Evolutionary conservation across 2,113 vertebrate genomes (phyloP), one percentile per base, ranked within the genome.

Genomic region (Arothron firmamentum): DNA sequence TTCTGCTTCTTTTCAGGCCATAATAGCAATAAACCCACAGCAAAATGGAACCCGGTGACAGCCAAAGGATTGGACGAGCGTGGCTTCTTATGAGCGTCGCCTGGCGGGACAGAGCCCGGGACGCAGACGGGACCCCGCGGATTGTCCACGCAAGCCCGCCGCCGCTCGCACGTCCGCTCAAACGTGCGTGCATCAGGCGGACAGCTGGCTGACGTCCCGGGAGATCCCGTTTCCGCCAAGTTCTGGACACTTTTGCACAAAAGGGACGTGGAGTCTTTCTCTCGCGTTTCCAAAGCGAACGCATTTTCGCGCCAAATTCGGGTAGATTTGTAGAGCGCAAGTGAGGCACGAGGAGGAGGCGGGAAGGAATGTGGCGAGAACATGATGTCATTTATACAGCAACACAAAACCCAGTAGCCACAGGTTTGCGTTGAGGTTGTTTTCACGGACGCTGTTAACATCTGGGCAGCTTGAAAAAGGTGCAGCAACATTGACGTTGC

Each of bases 41-140:
- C 88, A 74, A 92, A 91, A 86, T 92, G 91, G 91, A 90, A 92
- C 82, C 88, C 85, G 62, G 90, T 92, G 58, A 79, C 86, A 75
- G 79, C 89, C 61, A 91, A 90, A 84, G 89, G 90, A 68, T 81
- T 92, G 68, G 90, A 92, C 72, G 88, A 91, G 51, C 87, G 82
- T 62, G 90, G 90, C 49, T 92, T 87, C 86, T 85, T 92, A 84
- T 92, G 84, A 92, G 71, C 66, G 61, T 62, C 59, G 42, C 47
- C 66, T 65, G 70, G 81, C 82, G 79, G 10, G 47, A 11, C 19
- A 18, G 34, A 38, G 34, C 34, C 12, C 34, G 7, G 34, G 8
- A 38, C 2, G 34, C 34, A 12, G 81, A 81, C 65, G 68, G 75
- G 73, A 78, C 73, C 49, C 64, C 77, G 64, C 72, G 65, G 55